phyloP scores from a whole-genome alignment of 2,113 vertebrate species.

The Pachypanchax playfairii region DNA sequence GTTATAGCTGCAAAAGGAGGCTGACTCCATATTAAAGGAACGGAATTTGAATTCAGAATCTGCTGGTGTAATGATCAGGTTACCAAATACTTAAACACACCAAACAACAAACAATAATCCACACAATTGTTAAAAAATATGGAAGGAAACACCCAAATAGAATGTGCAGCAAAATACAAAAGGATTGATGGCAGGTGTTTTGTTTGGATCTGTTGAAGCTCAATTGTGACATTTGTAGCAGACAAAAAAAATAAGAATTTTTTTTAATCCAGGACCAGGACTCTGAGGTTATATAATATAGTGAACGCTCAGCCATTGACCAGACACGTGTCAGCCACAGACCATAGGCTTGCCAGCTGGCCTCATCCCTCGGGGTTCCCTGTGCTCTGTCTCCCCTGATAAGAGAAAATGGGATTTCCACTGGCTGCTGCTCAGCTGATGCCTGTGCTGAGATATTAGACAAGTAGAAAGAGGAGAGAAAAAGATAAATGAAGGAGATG shows the following conservation, averaged over 20 bases:
- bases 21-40: too few relatives aligned
- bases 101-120: too few relatives aligned
- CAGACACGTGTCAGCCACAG: conserved; percentile 42
- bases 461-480: conserved; percentile 29
- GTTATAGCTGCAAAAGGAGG: too few relatives aligned
- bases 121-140: too few relatives aligned
- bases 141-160: too few relatives aligned
- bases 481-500: conserved; percentile 18
- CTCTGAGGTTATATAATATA: conserved; percentile 37
- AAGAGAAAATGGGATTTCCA: conserved; percentile 78
- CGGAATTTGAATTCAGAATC: too few relatives aligned
- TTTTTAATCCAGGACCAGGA: conserved; percentile 47
- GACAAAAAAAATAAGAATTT: conserved; percentile 42
- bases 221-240: conserved; percentile 35
- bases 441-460: conserved; percentile 47
- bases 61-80: too few relatives aligned
- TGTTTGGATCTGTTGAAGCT: conserved; percentile 16
- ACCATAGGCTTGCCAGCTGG: conserved; percentile 70
- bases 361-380: conserved; percentile 65
- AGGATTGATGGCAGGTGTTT: background rate
- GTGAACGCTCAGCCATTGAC: conserved; percentile 33
- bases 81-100: too few relatives aligned
- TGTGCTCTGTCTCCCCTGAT: conserved; percentile 65
- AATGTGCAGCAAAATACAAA: too few relatives aligned
- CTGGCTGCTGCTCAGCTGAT: conserved; percentile 54